phyloP scores from a whole-genome alignment of 2,888 invertebrate genomes.

The Deilephila porcellus region DNA sequence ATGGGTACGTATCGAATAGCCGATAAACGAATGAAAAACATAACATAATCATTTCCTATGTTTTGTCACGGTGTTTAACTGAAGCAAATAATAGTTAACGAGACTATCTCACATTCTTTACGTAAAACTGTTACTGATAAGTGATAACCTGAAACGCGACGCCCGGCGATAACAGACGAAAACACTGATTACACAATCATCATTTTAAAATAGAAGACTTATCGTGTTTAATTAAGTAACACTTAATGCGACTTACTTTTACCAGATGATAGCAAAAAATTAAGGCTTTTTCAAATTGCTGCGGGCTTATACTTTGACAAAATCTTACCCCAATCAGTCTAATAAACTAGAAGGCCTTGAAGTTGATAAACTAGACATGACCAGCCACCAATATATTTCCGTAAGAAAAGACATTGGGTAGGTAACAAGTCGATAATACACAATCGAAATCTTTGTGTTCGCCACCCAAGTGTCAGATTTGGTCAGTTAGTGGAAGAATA shows the following conservation, averaged over 20 bases:
- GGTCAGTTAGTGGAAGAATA: too few species aligned
- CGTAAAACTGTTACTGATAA: conserved; percentile 48
- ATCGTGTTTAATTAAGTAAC: conserved; percentile 36
- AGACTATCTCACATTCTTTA: conserved; percentile 25
- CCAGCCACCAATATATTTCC: too few species aligned
- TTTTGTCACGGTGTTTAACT: conserved; percentile 24
- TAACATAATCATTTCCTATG: conserved; percentile 16
- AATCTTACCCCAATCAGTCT: too few species aligned
- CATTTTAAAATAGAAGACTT: conserved; percentile 36
- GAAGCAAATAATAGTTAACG: conserved; percentile 19
- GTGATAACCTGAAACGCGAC: conserved; percentile 60
- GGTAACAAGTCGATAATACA: too few species aligned
- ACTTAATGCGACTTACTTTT: conserved; percentile 3
- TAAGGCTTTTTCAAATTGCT: background rate
- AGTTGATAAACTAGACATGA: too few species aligned
- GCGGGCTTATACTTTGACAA: too few species aligned
- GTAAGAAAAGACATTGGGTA: too few species aligned
- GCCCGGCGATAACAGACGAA: conserved; percentile 42
- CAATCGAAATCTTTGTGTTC: too few species aligned
- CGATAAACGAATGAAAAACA: conserved; percentile 6
- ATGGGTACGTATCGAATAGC: background rate
- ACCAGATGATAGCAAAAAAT: background rate
- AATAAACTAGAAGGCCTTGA: too few species aligned
- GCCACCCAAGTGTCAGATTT: too few species aligned
- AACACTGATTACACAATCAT: conserved; percentile 41